Base-by-base conservation (phyloP, 1,140 invertebrate genomes). In the Andricus grossulariae region DNA sequence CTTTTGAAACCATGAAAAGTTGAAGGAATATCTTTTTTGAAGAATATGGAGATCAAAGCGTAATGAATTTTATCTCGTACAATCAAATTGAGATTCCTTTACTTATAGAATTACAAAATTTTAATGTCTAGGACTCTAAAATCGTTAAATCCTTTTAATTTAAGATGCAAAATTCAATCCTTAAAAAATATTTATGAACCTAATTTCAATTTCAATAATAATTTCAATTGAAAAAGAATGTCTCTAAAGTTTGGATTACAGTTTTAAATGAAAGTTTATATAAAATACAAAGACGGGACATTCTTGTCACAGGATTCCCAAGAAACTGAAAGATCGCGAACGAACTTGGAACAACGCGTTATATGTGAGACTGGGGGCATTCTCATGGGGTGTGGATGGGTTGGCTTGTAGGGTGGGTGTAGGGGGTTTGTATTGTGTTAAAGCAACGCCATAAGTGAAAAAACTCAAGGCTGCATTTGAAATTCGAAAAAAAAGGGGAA, bases 391-490 rank as follows among this genome's bases (percentile, higher is more conserved):
- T 80, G 82, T 86, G 80, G 83, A 82, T 83, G 83, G 84, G 85
- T 84, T 72, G 81, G 83, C 80, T 86, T 83, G 85, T 79, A 78
- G 84, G 84, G 82, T 88, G 60, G 76, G 81, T 83, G 80, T 81
- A 83, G 82, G 85, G 82, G 73, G 81, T 88, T 90, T 91, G 90
- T 91, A 91, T 91, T 90, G 89, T 91, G 89, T 90, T 85, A 91
- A 92, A 91, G 85, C 85, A 91, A 91, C 86, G 84, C 84, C 83
- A 88, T 91, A 92, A 92, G 90, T 91, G 89, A 92, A 91, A 84
- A 83, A 92, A 92, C 90, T 85, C 83, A 92, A 92, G 84, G 86
- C 84, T 92, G 87, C 87, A 89, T 87, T 89, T 85, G 87, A 90
- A 90, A 83, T 74, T 83, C 81, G 83, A 89, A 86, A 85, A 90